phyloP scores from a whole-genome alignment of 2,888 invertebrate genomes.

The Euplexia lucipara region DNA sequence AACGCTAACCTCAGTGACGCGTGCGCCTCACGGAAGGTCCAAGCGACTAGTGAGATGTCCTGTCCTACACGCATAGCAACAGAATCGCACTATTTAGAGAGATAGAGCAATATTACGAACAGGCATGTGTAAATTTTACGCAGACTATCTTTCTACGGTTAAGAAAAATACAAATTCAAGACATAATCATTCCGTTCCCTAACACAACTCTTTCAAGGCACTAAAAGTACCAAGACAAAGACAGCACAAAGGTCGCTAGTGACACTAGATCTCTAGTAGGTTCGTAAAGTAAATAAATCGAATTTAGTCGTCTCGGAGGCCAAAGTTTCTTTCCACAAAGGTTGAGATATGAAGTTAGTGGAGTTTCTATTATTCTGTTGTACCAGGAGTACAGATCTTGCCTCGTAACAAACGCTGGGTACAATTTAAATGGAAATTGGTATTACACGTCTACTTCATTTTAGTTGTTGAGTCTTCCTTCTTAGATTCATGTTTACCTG shows the following conservation, averaged over 20 bases:
- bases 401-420: conserved; percentile 43
- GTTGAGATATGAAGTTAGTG: conserved; percentile 63
- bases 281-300: conserved; percentile 70
- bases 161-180: neutral
- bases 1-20: too few species aligned
- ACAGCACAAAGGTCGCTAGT: conserved; percentile 37
- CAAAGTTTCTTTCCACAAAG: conserved; percentile 65
- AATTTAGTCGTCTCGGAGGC: conserved; percentile 69
- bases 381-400: conserved; percentile 43
- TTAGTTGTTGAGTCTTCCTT: conserved; percentile 46
- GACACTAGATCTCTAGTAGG: conserved; percentile 28
- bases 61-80: too few species aligned
- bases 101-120: too few species aligned
- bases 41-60: too few species aligned
- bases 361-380: conserved; percentile 62
- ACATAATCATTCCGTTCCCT: neutral
- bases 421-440: conserved; percentile 65
- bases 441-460: conserved; percentile 52
- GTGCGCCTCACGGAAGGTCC: too few species aligned
- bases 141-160: too few species aligned
- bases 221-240: conserved; percentile 16
- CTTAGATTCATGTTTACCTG: conserved; percentile 43
- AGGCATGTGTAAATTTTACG: too few species aligned
- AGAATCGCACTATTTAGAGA: too few species aligned
- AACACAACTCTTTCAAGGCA: conserved; percentile 21